Evolutionary conservation across 2,113 vertebrate species (phyloP), one percentile per base, ranked within the genome.

Genomic region (Agapornis roseicollis): DNA sequence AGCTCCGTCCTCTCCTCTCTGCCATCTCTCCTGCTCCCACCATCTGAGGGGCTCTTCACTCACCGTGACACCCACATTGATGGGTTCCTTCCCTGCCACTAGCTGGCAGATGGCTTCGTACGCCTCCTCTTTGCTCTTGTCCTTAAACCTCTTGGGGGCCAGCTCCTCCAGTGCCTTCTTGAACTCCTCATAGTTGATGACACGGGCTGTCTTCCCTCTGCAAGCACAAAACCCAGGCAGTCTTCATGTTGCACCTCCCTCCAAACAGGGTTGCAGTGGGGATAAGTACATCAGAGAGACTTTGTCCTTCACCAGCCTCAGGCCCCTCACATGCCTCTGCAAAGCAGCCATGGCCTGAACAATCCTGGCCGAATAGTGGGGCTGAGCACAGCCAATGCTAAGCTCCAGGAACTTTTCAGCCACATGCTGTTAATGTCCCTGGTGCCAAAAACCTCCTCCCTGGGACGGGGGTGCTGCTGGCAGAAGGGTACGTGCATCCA

Each of bases 171-270:
- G 97, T 1, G 99, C 99, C 85, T 96, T 98, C 90, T 98, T 98
- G 94, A 99, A 99, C 96, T 99, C 99, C 97, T 99, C 98, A 0
- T 98, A 99, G 86, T 98, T 99, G 95, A 99, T 99, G 93, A 99
- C 98, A 1, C 99, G 98, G 39, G 99, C 98, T 5, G 99, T 98
- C 97, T 99, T 99, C 52, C 97, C 98, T 93, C 99, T 99, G 95
- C 55, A 89, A 91, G 49, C 47, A 91, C 49, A 85, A 72, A 47
- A 42, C 17, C 46, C 58, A 19, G 47, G 42, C 24, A 68, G 61
- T 14, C 76, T 35, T 29, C 23, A 18, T 33, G 27, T 13, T 39
- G 18, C 56, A 15, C 56, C 33, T 1, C 4, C 35, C 52, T 74
- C 47, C 44, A 39, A 13, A 78, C 2, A 2, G 49, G 7, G 23